phyloP scores from a whole-genome alignment of 2,888 invertebrate species.

The Erebia ligea region DNA sequence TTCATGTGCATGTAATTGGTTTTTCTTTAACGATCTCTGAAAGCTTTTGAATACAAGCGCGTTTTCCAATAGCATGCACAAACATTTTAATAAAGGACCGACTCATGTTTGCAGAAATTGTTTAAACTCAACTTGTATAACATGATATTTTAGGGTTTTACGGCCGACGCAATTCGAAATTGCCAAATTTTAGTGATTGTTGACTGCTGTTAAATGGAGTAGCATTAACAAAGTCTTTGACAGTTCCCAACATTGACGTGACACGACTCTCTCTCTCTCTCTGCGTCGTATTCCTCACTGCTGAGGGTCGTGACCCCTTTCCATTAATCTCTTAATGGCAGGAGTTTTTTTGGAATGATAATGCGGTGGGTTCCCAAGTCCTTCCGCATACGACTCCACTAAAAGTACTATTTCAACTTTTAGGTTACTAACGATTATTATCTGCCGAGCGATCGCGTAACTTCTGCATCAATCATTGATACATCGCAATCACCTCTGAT shows the following conservation, averaged over 20 bases:
- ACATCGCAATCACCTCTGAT: no score
- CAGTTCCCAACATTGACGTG: not conserved
- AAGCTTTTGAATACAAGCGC: slow-evolving; percentile 54
- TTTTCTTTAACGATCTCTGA: slow-evolving; percentile 71
- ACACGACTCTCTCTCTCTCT: no score
- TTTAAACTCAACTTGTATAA: slow-evolving; percentile 27
- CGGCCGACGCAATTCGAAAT: slow-evolving; percentile 35
- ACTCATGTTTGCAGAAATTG: slow-evolving; percentile 27
- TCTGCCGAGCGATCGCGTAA: no score
- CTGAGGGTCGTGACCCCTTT: no score
- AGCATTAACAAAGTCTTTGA: not conserved
- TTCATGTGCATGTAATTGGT: slow-evolving; percentile 75
- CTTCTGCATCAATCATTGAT: no score
- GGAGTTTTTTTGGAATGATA: no score
- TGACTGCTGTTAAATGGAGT: slow-evolving; percentile 18
- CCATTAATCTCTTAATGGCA: no score
- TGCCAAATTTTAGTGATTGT: slow-evolving; percentile 15
- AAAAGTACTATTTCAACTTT: no score
- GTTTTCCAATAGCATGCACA: slow-evolving; percentile 43
- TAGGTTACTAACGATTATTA: no score
- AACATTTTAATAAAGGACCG: slow-evolving; percentile 24
- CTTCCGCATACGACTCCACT: no score
- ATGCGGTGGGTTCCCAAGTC: no score
- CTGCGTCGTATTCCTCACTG: no score
- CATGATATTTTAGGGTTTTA: slow-evolving; percentile 36